Evolutionary conservation across 35 echinoderm and acorn worm genomes (phyloP).

Genomic region (Lytechinus pictus): DNA sequence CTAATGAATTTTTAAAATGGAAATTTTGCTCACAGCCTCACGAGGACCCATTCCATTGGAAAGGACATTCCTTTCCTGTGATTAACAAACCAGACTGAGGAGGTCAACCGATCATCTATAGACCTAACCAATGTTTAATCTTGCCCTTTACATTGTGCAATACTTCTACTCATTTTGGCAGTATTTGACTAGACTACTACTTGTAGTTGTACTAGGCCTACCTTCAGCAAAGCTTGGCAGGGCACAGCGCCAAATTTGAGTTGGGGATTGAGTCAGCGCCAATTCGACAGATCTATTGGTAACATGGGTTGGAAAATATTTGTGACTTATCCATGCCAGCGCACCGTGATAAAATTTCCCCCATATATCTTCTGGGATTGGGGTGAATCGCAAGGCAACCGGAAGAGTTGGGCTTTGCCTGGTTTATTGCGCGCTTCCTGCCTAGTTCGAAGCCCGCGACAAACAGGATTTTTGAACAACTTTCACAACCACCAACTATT

Average conservation of each 20-base stretch:
- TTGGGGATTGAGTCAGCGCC: conserved; percentile 3
- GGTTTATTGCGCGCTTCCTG: conserved; percentile 32
- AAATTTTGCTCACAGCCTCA: too few relatives aligned
- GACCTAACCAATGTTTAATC: too few relatives aligned
- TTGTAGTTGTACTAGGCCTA: too few relatives aligned
- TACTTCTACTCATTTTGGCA: too few relatives aligned
- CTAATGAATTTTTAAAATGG: too few relatives aligned
- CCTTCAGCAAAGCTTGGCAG: background rate
- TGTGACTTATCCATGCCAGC: background rate
- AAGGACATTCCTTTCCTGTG: too few relatives aligned
- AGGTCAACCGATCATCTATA: too few relatives aligned
- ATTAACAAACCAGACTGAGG: too few relatives aligned
- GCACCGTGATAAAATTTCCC: background rate
- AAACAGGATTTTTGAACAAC: conserved; percentile 5
- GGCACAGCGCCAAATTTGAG: conserved; percentile 8
- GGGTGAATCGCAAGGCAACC: conserved; percentile 44
- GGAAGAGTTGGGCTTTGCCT: conserved; percentile 9
- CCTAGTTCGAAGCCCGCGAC: background rate
- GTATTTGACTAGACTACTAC: too few relatives aligned
- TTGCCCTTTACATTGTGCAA: background rate
- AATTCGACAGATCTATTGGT: background rate
- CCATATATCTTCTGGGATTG: background rate
- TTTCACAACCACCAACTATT: background rate
- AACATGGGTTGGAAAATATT: conserved; percentile 6
- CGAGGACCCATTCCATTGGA: too few relatives aligned